Conservation (phyloP, 2,113 vertebrate species). For the Tretioscincus oriximinensis region DNA sequence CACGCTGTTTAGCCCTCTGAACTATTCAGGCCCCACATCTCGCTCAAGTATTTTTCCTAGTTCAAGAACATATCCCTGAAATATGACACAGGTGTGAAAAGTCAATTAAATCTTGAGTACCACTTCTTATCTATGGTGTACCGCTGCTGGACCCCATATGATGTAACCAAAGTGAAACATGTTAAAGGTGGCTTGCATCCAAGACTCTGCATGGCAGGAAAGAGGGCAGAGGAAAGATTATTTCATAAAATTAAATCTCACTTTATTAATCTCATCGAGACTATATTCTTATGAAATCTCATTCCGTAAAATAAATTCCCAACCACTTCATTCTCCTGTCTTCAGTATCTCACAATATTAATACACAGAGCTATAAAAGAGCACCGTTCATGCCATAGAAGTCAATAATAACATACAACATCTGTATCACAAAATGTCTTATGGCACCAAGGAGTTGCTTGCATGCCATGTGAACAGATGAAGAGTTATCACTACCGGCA, state of each 20-base stretch:
- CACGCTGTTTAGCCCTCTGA: no score
- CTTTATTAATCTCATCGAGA: no score
- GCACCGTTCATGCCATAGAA: background rate
- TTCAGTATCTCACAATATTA: no score
- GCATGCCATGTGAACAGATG: background rate
- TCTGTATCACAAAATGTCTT: background rate
- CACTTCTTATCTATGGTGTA: background rate
- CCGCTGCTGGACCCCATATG: background rate
- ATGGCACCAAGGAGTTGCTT: background rate
- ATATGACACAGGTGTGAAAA: background rate
- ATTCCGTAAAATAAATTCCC: no score
- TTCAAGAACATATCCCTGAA: background rate
- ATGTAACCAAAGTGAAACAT: no score
- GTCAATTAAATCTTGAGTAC: background rate
- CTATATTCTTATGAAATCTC: no score
- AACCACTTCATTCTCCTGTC: no score
- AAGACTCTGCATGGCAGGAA: no score
- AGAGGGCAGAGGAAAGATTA: no score
- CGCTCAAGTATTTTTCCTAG: background rate
- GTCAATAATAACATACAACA: background rate
- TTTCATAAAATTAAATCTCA: no score
- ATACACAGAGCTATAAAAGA: background rate
- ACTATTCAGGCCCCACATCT: no score
- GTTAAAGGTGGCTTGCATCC: no score
- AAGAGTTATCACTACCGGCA: background rate